Percentiles rank a stretch among this genome's conserved stretches.
Evolutionary conservation across 2,797 vertebrate genomes (phyloP).

Genomic region (Megalops cyprinoides): DNA sequence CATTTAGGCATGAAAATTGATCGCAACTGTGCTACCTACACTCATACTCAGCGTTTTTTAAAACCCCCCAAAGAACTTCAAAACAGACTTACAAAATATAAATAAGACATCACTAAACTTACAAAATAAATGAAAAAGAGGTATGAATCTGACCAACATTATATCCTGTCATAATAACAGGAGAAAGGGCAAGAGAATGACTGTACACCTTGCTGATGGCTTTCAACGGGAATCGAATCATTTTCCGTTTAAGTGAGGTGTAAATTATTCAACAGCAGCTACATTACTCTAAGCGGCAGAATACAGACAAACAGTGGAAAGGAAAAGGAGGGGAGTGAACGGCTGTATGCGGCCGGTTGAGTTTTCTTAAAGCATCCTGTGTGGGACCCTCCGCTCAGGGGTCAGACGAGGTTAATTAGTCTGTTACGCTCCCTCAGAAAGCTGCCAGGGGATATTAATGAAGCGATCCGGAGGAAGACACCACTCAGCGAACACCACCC

Average conservation of each 20-base stretch:
- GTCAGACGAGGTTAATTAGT: slow-evolving; percentile 78
- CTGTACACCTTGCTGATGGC: not conserved
- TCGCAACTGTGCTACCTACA: no score
- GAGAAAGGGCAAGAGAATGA: not conserved
- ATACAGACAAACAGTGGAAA: slow-evolving; percentile 23
- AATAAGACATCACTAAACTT: not conserved
- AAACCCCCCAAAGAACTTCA: no score
- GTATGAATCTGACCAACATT: no score
- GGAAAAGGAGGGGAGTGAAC: slow-evolving; percentile 38
- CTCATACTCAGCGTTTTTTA: no score
- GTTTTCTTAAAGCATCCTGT: slow-evolving; percentile 28
- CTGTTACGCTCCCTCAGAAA: slow-evolving; percentile 69
- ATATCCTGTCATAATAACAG: not conserved
- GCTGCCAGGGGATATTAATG: slow-evolving; percentile 75
- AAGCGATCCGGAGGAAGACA: slow-evolving; percentile 74
- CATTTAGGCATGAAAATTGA: no score
- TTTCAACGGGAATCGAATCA: slow-evolving; percentile 21
- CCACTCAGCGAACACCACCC: slow-evolving; percentile 44
- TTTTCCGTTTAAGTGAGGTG: slow-evolving; percentile 10
- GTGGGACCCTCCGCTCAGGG: slow-evolving; percentile 39
- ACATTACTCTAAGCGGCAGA: slow-evolving; percentile 30
- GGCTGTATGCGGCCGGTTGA: not conserved
- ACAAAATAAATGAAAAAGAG: not conserved
- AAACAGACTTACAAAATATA: no score
- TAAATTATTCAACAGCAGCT: slow-evolving; percentile 24